phyloP scores from a whole-genome alignment of 2,888 invertebrate species.

The Habrosyne pyritoides region DNA sequence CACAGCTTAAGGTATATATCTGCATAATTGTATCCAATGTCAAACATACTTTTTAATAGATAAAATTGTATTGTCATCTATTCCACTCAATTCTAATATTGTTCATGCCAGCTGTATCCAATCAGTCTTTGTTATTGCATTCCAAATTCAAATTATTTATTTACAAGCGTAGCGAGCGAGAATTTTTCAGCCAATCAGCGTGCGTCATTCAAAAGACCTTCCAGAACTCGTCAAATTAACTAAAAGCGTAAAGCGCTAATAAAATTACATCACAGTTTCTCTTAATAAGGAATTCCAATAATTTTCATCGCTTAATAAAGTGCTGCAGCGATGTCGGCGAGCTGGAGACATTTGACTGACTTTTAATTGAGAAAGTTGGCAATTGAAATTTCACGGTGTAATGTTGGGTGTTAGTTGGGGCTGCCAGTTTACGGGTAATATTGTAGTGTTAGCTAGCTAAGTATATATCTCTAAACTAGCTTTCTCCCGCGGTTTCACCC shows the following conservation, averaged over 20 bases:
- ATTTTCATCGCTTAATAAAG: slow-evolving; percentile 53
- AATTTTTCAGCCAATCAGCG: background rate
- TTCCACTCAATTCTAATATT: no score
- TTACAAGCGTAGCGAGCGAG: background rate
- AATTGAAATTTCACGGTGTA: slow-evolving; percentile 44
- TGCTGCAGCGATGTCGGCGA: slow-evolving; percentile 14
- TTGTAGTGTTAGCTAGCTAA: no score
- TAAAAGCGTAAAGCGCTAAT: slow-evolving; percentile 16
- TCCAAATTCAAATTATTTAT: slow-evolving; percentile 1
- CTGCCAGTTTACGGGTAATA: background rate
- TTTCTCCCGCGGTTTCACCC: no score
- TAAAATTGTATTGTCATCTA: no score
- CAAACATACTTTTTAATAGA: no score
- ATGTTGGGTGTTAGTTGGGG: slow-evolving; percentile 21
- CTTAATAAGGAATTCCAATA: slow-evolving; percentile 32
- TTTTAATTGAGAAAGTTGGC: slow-evolving; percentile 68
- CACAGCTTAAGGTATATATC: no score
- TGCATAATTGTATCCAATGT: no score
- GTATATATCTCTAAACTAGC: no score
- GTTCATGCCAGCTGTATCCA: no score
- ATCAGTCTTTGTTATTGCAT: background rate
- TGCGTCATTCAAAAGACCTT: background rate
- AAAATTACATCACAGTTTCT: slow-evolving; percentile 34
- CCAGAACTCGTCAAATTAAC: slow-evolving; percentile 2
- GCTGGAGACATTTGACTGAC: slow-evolving; percentile 50